Evolutionary conservation across 1,140 invertebrate species (phyloP), one percentile per base, ranked within the genome.

Genomic region (Battus philenor): DNA sequence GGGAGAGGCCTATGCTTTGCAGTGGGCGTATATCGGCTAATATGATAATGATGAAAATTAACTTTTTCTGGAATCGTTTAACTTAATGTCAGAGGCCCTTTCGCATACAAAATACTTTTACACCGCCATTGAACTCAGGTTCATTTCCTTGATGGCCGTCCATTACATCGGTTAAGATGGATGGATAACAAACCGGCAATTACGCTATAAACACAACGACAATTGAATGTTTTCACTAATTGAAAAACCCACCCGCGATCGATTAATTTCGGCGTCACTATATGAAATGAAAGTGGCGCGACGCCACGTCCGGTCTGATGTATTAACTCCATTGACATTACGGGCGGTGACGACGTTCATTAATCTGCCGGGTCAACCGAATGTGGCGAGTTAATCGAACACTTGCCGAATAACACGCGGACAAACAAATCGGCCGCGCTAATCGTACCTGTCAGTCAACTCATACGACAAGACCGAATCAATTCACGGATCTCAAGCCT

Each of bases 221-320:
- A 77, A 81, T 75, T 73, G 74, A 81, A 80, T 80, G 72, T 82
- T 72, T 75, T 72, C 76, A 80, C 68, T 84, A 84, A 82, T 84
- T 82, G 76, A 82, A 82, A 79, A 77, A 69, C 70, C 66, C 66
- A 62, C 60, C 58, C 41, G 44, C 58, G 54, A 76, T 80, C 71
- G 75, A 84, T 80, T 66, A 49, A 56, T 65, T 60, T 62, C 56
- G 66, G 59, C 68, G 54, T 68, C 75, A 80, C 77, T 80, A 83
- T 80, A 73, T 77, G 63, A 80, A 83, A 80, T 80, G 71, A 79
- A 79, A 77, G 60, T 67, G 45, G 62, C 62, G 68, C 72, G 68
- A 61, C 72, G 54, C 56, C 68, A 59, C 65, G 39, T 44, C 43
- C 43, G 15, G 27, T 47, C 26, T 77, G 73, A 74, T 73, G 59